phyloP scores from a whole-genome alignment of 2,113 vertebrate species.

The Melanerpes aurifrons region DNA sequence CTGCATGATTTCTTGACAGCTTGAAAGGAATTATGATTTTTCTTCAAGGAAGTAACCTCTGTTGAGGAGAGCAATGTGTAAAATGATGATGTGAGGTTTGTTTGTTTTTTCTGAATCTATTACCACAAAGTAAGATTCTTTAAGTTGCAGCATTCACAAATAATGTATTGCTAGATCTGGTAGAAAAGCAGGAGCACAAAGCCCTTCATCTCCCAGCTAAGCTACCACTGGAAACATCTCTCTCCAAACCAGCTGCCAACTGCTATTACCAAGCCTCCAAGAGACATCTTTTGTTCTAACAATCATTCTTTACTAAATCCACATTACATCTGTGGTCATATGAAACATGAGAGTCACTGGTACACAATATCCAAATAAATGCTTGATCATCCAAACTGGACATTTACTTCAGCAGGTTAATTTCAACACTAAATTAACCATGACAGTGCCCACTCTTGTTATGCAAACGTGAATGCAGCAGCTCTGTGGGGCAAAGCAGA shows the following conservation, averaged over 20 bases:
- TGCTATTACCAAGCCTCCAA: neutral
- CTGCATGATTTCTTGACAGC: neutral
- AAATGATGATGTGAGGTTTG: neutral
- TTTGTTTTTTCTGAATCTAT: neutral
- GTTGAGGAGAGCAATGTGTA: neutral
- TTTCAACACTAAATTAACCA: neutral
- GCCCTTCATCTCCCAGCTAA: neutral
- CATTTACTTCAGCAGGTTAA: neutral
- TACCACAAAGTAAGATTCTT: neutral
- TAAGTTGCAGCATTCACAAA: neutral
- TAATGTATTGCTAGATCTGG: neutral
- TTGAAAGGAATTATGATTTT: neutral
- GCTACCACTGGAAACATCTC: neutral
- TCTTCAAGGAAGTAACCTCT: neutral
- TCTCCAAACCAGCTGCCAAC: neutral
- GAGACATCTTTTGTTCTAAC: neutral
- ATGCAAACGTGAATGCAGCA: neutral
- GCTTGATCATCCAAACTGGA: neutral
- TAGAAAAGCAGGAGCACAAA: neutral
- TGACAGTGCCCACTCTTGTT: neutral
- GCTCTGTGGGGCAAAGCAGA: neutral
- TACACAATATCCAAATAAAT: neutral
- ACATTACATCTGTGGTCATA: neutral
- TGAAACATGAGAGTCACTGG: neutral
- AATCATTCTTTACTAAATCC: neutral